Conservation (phyloP, 2,113 vertebrate species). For the Zapornia atra region DNA sequence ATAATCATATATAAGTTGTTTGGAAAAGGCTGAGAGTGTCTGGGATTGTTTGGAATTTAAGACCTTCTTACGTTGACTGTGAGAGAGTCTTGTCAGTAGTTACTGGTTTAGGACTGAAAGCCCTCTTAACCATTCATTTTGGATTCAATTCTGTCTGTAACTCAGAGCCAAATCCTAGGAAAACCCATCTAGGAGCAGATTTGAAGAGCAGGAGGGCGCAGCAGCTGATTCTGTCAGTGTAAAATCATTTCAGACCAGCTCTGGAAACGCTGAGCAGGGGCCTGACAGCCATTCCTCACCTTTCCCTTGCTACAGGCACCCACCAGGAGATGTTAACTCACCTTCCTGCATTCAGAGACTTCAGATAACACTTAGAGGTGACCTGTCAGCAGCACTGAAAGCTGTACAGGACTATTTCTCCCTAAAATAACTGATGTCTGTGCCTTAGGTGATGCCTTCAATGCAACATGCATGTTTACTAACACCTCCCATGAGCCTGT, state of each 20-base stretch:
- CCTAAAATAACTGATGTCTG: background rate
- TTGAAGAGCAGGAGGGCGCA: background rate
- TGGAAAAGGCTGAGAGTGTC: background rate
- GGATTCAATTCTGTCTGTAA: background rate
- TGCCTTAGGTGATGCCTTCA: slow-evolving; percentile 15
- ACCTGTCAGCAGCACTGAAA: background rate
- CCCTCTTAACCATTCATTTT: background rate
- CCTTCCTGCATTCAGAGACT: background rate
- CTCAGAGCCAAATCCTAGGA: background rate
- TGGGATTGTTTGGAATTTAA: background rate
- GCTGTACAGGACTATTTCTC: background rate
- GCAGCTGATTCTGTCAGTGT: rapidly evolving
- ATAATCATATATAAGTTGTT: rapidly evolving
- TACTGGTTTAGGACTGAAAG: background rate
- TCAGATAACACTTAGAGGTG: rapidly evolving
- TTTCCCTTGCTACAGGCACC: background rate
- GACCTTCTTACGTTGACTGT: rapidly evolving
- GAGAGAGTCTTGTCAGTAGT: background rate
- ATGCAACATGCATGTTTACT: background rate
- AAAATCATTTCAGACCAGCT: too few species aligned
- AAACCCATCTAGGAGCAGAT: background rate
- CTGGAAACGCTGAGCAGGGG: background rate
- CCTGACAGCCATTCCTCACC: background rate
- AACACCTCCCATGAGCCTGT: background rate
- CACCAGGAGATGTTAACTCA: too few species aligned